Percentiles rank a stretch among this genome's conserved stretches.
These are phyloP conservation scores for Piscicola geometra DNA, from an alignment of 2,888 invertebrate genomes.

Conservation along the genomic window DNA sequence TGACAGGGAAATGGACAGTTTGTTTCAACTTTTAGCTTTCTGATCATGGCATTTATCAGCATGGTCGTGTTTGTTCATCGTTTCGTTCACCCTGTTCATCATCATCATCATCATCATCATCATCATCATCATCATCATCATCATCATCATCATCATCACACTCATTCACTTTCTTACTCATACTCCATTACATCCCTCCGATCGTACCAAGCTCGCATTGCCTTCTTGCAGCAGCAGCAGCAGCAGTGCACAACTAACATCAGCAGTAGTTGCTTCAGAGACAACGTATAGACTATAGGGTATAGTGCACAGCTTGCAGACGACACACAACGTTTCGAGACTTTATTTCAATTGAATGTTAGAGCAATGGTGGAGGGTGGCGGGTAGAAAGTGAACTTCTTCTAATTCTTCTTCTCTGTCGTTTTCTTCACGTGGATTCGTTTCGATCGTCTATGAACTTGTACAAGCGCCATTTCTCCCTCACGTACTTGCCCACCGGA, in stretches of 20 bases:
- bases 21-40: not conserved
- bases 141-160: slow-evolving; percentile 19
- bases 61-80: too few relatives aligned
- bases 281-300: too few relatives aligned
- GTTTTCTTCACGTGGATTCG: too few relatives aligned
- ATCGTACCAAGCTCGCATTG: too few relatives aligned
- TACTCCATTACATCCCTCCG: too few relatives aligned
- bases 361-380: not conserved
- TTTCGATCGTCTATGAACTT: not conserved
- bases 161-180: too few relatives aligned
- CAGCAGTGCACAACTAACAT: too few relatives aligned
- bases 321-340: not conserved
- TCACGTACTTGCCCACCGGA: not conserved
- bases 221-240: too few relatives aligned
- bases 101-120: slow-evolving; percentile 24
- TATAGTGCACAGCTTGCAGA: not conserved
- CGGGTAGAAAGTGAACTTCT: too few relatives aligned
- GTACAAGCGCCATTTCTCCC: not conserved
- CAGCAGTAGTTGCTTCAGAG: too few relatives aligned
- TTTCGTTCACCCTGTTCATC: slow-evolving; percentile 8
- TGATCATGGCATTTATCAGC: too few relatives aligned
- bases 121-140: slow-evolving; percentile 24
- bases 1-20: not conserved
- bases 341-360: not conserved
- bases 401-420: too few relatives aligned